These are phyloP conservation scores for Arvicanthis niloticus DNA, from an alignment of 2,113 vertebrate genomes.

Conservation along the genomic window DNA sequence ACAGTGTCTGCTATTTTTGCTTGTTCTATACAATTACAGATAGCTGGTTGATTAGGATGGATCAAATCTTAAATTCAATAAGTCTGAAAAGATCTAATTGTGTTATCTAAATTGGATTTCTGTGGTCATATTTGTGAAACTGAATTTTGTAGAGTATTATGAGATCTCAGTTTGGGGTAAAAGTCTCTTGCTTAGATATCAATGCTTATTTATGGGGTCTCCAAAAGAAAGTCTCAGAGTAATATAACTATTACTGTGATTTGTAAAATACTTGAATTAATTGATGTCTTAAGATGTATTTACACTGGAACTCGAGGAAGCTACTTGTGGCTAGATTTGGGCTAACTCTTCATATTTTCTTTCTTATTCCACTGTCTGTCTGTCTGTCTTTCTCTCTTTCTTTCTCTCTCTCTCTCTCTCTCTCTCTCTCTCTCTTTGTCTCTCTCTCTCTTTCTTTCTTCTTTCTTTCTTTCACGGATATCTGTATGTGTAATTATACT, in stretches of 20 bases:
- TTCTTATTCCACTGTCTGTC: neutral
- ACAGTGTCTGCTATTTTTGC: neutral
- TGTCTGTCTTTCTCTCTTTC: too few species aligned
- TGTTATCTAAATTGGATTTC: slow-evolving; percentile 40
- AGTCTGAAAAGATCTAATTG: neutral
- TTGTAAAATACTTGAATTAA: slow-evolving; percentile 27
- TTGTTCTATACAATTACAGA: neutral
- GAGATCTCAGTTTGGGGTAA: neutral
- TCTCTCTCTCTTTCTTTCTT: too few species aligned
- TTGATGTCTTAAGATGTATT: slow-evolving; percentile 12
- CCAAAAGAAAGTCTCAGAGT: slow-evolving; percentile 23
- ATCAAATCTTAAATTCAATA: slow-evolving; percentile 20
- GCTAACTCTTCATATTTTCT: neutral
- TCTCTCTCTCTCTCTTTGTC: too few species aligned
- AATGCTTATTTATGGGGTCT: neutral
- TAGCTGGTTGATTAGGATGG: neutral
- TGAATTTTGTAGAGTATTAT: neutral
- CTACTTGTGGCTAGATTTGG: slow-evolving; percentile 21
- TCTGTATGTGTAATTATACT: neutral
- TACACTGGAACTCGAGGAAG: neutral
- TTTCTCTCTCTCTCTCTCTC: too few species aligned
- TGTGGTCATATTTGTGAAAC: slow-evolving; percentile 9
- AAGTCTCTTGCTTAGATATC: neutral
- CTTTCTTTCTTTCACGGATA: neutral
- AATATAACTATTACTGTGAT: slow-evolving; percentile 38